Conservation (phyloP, 2,888 invertebrate species). For the Sturmia bella region DNA sequence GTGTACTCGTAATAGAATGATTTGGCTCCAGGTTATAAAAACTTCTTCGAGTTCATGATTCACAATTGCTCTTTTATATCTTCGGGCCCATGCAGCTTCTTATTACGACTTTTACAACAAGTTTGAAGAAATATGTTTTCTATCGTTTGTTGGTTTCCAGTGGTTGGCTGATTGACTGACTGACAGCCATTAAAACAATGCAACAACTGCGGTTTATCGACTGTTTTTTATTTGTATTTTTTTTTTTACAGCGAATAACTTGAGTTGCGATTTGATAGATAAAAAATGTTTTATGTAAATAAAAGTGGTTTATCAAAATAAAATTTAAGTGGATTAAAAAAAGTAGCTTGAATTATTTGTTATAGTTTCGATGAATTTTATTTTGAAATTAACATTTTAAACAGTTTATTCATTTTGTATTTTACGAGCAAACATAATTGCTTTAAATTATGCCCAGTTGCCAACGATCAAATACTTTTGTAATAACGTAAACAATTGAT, state of each 20-base stretch:
- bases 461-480: constrained; percentile 24
- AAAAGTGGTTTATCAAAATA: background rate
- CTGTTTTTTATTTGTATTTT: constrained; percentile 28
- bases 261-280: constrained; percentile 15
- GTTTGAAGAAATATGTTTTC: constrained; percentile 30
- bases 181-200: constrained; percentile 63
- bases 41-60: constrained; percentile 14
- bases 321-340: background rate
- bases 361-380: background rate
- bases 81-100: constrained; percentile 37
- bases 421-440: constrained; percentile 11
- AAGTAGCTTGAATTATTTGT: constrained; percentile 3
- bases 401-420: background rate
- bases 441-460: constrained; percentile 9
- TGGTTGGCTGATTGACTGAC: constrained; percentile 50
- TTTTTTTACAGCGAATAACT: constrained; percentile 8
- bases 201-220: constrained; percentile 61
- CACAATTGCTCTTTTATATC: constrained; percentile 8
- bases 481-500: constrained; percentile 45
- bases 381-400: constrained; percentile 1
- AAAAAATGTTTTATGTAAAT: background rate
- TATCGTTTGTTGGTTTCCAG: constrained; percentile 42
- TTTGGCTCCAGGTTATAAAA: constrained; percentile 1
- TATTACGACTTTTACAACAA: constrained; percentile 44
- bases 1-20: too few relatives aligned